Evolutionary conservation across 2,797 vertebrate species (phyloP), one percentile per base, ranked within the genome.

Genomic region (Hybognathus amarus): DNA sequence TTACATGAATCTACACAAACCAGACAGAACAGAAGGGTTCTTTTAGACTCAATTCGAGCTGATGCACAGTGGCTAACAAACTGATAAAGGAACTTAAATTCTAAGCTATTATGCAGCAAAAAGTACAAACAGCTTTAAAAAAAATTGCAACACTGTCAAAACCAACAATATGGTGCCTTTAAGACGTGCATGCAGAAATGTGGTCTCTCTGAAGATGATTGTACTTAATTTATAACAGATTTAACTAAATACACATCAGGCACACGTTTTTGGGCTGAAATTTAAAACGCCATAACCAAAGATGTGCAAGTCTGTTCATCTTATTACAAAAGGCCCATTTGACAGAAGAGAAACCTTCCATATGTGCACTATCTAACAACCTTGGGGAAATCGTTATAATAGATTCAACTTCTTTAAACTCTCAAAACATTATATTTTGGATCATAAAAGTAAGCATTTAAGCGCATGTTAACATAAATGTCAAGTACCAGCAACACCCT

Each of bases 1-100:
- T 61, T 88, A 63, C 71, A 40, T 71, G 18, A 85, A 82, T 86
- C 88, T 87, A 24, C 40, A 77, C 15, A 67, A 56, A 61, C 52
- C 64, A 75, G 5, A 36, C 0, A 6, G 42, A 47, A 42, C 36
- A 42, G 1, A 38, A 22, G 20, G 20, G 20, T 54, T 80, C 69
- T 40, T 38, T 40, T 40, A 42, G 22, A 38, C 22, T 56, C 69
- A 54, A 74, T 18, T 33, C 17, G 4, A 76, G 54, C 7, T 40
- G 22, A 76, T 18, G 6, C 22, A 56, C 36, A 24, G 2, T 27
- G 24, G 27, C 47, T 0, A 52, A 30, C 42, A 15, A 20, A 56
- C 56, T 6, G 56, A 61, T 27, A 6, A 12, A 13, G 27, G 56
- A 61, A 5, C 67, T 45, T 69, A 4, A n/a, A 17, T 8, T 24